A percentile compares a stretch with the other conserved stretches of the same genome.
Conservation (phyloP, 2,797 vertebrate species). For the Manis pentadactyla region DNA sequence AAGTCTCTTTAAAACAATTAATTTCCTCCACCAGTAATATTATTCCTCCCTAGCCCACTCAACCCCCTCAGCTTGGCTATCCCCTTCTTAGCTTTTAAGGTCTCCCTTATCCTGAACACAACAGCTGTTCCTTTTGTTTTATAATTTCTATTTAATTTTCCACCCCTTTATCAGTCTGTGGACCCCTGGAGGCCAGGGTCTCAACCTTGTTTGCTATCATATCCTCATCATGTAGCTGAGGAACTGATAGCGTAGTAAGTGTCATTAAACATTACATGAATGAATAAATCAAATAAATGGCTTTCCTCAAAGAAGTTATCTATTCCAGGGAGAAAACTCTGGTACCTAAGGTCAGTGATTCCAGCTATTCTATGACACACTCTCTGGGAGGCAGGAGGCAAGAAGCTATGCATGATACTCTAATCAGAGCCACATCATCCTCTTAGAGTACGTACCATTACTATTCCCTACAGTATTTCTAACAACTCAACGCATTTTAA, state of each 20-base stretch:
- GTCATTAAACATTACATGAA: background rate
- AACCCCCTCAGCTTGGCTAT: background rate
- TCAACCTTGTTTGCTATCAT: background rate
- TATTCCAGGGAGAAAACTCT: background rate
- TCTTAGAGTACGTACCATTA: background rate
- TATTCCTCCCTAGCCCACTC: background rate
- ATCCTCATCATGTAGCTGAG: background rate
- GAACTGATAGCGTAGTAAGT: background rate
- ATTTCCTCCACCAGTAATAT: background rate
- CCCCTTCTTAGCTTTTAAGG: background rate
- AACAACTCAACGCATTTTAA: background rate
- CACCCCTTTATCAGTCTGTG: background rate
- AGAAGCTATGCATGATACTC: background rate
- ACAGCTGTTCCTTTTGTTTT: background rate
- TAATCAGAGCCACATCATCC: background rate
- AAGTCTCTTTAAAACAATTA: slow-evolving; percentile 29
- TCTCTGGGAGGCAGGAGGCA: background rate
- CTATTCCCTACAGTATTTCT: background rate
- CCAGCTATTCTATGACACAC: background rate
- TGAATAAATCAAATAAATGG: background rate
- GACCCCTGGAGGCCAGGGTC: background rate
- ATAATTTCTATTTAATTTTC: background rate
- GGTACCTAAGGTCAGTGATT: background rate
- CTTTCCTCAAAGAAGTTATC: background rate
- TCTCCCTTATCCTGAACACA: background rate